Evolutionary conservation across 92 coral and sea anemone species (phyloP).

Genomic region (Porites evermanni): DNA sequence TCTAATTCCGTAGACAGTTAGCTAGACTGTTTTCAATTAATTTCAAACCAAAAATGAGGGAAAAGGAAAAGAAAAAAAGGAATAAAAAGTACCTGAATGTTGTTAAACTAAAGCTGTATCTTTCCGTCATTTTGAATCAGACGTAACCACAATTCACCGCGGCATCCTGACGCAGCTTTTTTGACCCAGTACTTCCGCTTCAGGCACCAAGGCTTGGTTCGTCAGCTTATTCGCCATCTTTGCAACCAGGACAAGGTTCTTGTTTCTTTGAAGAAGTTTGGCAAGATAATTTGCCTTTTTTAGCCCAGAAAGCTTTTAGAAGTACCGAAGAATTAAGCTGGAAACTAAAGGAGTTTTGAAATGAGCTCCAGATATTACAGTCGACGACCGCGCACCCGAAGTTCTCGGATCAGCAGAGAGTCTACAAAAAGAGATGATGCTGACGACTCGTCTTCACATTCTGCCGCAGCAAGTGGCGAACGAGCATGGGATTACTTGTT

Average conservation of each 20-base stretch:
- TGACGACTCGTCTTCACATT: neutral
- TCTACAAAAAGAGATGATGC: neutral
- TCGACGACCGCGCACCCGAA: too few relatives aligned
- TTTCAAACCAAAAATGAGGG: neutral
- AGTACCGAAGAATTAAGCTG: neutral
- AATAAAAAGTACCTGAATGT: conserved; percentile 89
- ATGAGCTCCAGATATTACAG: neutral
- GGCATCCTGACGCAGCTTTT: conserved; percentile 77
- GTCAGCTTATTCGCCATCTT: neutral
- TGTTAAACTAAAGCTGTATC: conserved; percentile 99
- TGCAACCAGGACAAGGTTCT: neutral
- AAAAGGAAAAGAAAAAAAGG: conserved; percentile 3
- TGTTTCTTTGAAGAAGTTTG: neutral
- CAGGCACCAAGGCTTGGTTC: neutral
- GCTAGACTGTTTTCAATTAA: neutral
- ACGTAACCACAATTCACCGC: conserved; percentile 81
- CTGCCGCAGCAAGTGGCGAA: neutral
- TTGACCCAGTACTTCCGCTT: conserved; percentile 33
- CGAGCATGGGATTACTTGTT: conserved; percentile 45
- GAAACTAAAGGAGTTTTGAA: neutral
- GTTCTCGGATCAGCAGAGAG: too few relatives aligned
- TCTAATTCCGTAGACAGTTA: neutral
- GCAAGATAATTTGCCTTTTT: neutral
- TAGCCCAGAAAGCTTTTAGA: neutral
- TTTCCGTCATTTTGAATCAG: conserved; percentile 94